Percentiles rank a stretch among this genome's conserved stretches.
Evolutionary conservation across 2,113 vertebrate genomes (phyloP).

Genomic region (Cyprinodon tularosa): DNA sequence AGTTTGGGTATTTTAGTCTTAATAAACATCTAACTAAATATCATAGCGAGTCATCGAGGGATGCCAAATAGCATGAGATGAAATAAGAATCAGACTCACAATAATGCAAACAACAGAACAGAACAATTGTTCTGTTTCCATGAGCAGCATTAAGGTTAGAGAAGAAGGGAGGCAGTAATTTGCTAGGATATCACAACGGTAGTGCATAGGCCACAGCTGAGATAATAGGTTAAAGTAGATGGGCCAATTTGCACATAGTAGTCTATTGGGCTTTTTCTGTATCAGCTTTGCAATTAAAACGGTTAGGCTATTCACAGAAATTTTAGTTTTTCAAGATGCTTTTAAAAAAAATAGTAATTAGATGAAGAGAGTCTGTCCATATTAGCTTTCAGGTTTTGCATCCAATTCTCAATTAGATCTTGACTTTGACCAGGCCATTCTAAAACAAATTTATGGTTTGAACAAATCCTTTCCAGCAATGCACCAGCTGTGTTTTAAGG

Average conservation of each 20-base stretch:
- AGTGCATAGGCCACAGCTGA: neutral
- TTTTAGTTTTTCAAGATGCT: neutral
- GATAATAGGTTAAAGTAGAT: neutral
- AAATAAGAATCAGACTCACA: constrained; percentile 49
- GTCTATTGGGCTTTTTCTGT: neutral
- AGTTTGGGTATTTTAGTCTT: constrained; percentile 54
- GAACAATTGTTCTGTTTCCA: constrained; percentile 10
- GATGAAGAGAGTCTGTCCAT: neutral
- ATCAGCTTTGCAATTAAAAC: neutral
- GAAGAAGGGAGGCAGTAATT: constrained; percentile 6
- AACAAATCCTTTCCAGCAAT: too few relatives aligned
- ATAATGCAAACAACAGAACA: constrained; percentile 26
- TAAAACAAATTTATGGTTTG: too few relatives aligned
- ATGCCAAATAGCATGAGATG: constrained; percentile 14
- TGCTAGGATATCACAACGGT: neutral
- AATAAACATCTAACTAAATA: constrained; percentile 5
- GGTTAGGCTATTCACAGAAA: neutral
- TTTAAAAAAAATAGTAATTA: neutral
- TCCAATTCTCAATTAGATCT: neutral
- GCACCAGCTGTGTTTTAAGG: too few relatives aligned
- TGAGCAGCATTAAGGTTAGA: constrained; percentile 10
- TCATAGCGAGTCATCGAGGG: constrained; percentile 13
- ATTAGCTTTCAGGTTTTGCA: neutral
- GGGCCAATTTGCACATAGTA: neutral
- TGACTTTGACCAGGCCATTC: too few relatives aligned